These are phyloP conservation scores for Mylabris sibirica DNA, from an alignment of 2,888 invertebrate genomes.

Conservation along the genomic window DNA sequence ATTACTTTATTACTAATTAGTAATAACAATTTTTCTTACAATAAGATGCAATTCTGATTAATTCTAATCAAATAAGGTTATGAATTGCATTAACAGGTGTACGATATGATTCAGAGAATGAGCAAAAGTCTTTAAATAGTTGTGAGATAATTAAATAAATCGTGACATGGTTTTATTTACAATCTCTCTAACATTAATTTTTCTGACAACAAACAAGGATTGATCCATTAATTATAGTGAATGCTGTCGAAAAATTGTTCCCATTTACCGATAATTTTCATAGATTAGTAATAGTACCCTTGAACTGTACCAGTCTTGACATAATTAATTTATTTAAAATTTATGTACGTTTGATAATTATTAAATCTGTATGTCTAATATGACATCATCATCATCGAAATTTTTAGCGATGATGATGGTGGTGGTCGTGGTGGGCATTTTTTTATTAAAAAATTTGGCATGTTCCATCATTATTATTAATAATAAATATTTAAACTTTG, in stretches of 20 bases:
- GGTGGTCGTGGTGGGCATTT: too few species aligned
- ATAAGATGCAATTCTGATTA: background rate
- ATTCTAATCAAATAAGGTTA: background rate
- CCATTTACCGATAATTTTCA: background rate
- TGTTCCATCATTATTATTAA: background rate
- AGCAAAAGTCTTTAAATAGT: background rate
- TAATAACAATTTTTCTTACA: too few species aligned
- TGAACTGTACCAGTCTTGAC: background rate
- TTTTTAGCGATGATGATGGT: slow-evolving; percentile 36
- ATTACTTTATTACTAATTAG: too few species aligned
- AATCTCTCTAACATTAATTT: slow-evolving; percentile 1
- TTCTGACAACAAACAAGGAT: background rate
- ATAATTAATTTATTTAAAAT: background rate
- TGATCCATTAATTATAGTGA: background rate
- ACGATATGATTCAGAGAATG: background rate
- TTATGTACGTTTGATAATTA: background rate
- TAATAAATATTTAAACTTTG: background rate
- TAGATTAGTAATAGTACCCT: background rate
- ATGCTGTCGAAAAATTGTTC: background rate
- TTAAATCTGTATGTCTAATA: background rate
- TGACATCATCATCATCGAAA: slow-evolving; percentile 50
- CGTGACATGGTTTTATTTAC: background rate
- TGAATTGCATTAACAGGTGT: background rate
- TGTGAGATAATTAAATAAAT: background rate
- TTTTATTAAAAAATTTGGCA: slow-evolving; percentile 42